Conservation (phyloP, 1,140 invertebrate genomes). For the Pinna nobilis region DNA sequence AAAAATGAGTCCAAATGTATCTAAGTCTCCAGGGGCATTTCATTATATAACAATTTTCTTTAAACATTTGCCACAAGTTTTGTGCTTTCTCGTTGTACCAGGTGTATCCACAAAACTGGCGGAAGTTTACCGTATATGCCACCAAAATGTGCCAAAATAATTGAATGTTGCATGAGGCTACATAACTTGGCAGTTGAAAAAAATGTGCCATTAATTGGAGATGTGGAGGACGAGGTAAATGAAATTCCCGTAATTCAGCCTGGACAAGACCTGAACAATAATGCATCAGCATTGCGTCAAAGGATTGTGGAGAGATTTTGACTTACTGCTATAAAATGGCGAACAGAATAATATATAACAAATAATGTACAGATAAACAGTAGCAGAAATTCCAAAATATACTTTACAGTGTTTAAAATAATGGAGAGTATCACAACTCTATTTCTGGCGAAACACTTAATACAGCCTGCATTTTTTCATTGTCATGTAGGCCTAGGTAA, state of each 20-base stretch:
- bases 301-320: conserved; percentile 8
- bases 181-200: conserved; percentile 11
- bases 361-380: too few species aligned
- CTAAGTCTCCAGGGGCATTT: too few species aligned
- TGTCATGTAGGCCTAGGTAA: too few species aligned
- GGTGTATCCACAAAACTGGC: conserved; percentile 25
- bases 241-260: neutral
- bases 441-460: too few species aligned
- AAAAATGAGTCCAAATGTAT: too few species aligned
- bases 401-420: too few species aligned
- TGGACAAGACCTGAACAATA: neutral
- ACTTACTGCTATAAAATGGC: too few species aligned
- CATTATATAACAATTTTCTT: too few species aligned
- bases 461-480: too few species aligned
- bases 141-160: conserved; percentile 15
- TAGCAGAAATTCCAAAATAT: too few species aligned
- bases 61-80: neutral
- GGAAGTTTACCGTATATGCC: conserved; percentile 5
- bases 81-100: neutral
- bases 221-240: neutral
- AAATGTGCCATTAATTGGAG: neutral
- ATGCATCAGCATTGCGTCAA: neutral
- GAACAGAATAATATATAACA: too few species aligned
- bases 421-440: too few species aligned
- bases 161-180: conserved; percentile 9